These are phyloP conservation scores for Drosophila prostipennis DNA, from an alignment of 2,888 invertebrate genomes.

Conservation along the genomic window DNA sequence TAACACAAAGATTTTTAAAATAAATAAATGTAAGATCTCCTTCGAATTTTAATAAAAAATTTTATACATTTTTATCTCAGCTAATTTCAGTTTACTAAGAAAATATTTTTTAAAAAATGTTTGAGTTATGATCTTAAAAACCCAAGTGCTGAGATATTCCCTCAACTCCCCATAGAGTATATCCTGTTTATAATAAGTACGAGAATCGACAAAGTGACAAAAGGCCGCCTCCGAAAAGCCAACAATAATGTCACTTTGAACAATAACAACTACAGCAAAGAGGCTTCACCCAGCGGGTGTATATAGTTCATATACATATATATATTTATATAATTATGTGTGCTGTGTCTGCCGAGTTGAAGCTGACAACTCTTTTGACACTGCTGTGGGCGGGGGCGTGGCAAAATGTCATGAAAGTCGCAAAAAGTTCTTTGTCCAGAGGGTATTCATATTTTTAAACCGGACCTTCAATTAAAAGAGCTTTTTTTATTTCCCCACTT, in stretches of 20 bases:
- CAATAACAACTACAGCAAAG: constrained; percentile 36
- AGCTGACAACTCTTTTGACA: constrained; percentile 43
- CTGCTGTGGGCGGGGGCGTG: constrained; percentile 10
- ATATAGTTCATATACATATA: not conserved
- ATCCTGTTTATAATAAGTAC: not conserved
- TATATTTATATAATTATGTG: constrained; percentile 1
- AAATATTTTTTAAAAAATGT: too few relatives aligned
- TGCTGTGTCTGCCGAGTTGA: not conserved
- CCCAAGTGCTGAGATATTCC: too few relatives aligned
- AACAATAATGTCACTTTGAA: constrained; percentile 11
- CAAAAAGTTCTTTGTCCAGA: constrained; percentile 7
- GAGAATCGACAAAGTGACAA: constrained; percentile 2
- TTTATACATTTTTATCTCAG: too few relatives aligned
- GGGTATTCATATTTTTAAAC: constrained; percentile 1
- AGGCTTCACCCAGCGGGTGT: constrained; percentile 27
- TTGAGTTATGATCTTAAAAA: too few relatives aligned
- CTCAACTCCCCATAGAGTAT: not conserved
- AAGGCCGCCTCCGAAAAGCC: constrained; percentile 9
- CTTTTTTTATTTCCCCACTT: not conserved
- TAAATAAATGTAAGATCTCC: too few relatives aligned
- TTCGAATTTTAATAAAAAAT: too few relatives aligned
- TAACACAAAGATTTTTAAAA: not conserved
- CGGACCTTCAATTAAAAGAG: not conserved
- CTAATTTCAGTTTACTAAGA: too few relatives aligned
- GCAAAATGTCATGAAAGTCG: constrained; percentile 11